Evolutionary conservation across 92 coral and sea anemone genomes (phyloP).

Genomic region (Virgularia gustaviana): DNA sequence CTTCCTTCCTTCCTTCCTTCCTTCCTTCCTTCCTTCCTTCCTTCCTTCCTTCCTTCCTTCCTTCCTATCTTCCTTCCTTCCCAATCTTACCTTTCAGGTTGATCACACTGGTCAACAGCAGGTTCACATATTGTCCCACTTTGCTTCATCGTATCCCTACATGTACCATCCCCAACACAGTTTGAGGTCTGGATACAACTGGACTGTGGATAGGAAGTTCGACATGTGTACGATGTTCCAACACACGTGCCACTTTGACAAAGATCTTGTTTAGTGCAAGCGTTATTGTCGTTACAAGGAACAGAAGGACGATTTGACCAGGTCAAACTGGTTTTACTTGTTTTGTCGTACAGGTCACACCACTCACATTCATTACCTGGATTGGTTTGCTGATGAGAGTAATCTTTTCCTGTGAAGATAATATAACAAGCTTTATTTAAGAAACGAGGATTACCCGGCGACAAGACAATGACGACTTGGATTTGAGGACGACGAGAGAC

Average conservation of each 20-base stretch:
- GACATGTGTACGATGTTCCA: conserved; percentile 68
- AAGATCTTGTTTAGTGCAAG: conserved; percentile 66
- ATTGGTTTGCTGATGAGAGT: conserved; percentile 63
- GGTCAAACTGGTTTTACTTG: conserved; percentile 50
- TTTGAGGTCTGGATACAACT: conserved; percentile 68
- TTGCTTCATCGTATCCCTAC: conserved; percentile 57
- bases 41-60: not conserved
- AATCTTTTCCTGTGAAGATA: conserved; percentile 59
- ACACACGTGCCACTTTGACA: conserved; percentile 62
- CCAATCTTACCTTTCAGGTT: conserved; percentile 66
- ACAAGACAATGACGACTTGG: too few relatives aligned
- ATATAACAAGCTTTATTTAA: too few relatives aligned
- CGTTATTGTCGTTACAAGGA: conserved; percentile 67
- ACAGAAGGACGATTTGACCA: conserved; percentile 77
- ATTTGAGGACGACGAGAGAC: too few relatives aligned
- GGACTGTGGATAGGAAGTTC: conserved; percentile 49
- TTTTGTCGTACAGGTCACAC: conserved; percentile 70
- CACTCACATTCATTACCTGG: conserved; percentile 79
- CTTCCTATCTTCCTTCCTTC: too few relatives aligned
- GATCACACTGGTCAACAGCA: conserved; percentile 74
- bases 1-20: conserved; percentile 5
- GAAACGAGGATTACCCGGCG: too few relatives aligned
- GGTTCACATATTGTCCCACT: conserved; percentile 75
- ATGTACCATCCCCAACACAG: conserved; percentile 69
- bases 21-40: too few relatives aligned